These are phyloP conservation scores for Chelidonichthys spinosus DNA, from an alignment of 2,797 vertebrate species.

Conservation along the genomic window DNA sequence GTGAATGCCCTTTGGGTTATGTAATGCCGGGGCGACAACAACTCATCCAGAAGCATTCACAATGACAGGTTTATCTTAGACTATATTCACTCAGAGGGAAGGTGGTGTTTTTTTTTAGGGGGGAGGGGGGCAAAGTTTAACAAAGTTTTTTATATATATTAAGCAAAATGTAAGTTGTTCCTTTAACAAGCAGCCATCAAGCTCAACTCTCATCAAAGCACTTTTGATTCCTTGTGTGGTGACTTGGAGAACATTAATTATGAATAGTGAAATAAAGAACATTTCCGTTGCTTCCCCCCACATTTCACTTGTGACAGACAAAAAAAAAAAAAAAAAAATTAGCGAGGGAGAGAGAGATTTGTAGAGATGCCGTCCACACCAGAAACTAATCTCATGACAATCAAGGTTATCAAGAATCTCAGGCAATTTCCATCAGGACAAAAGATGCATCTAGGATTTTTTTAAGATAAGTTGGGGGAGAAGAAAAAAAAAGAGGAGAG, in stretches of 20 bases:
- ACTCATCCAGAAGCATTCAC: conserved; percentile 66
- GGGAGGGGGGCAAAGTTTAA: neutral
- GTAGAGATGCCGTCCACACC: conserved; percentile 48
- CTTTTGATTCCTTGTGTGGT: conserved; percentile 43
- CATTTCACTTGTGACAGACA: conserved; percentile 48
- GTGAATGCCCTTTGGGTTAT: conserved; percentile 61
- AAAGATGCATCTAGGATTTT: conserved; percentile 73
- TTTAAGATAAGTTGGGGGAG: conserved; percentile 63
- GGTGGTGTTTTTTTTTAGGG: conserved; percentile 32
- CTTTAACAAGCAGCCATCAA: conserved; percentile 50
- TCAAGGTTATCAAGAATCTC: conserved; percentile 63
- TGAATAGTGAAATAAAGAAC: conserved; percentile 56
- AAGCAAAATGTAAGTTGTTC: conserved; percentile 40
- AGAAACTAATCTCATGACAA: conserved; percentile 70
- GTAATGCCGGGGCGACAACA: conserved; percentile 63
- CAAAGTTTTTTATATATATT: conserved; percentile 14
- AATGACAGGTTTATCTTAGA: conserved; percentile 69
- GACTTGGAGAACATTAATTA: conserved; percentile 58
- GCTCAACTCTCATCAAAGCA: conserved; percentile 50
- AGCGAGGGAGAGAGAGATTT: neutral
- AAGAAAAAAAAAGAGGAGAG: conserved; percentile 48
- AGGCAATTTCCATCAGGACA: conserved; percentile 67
- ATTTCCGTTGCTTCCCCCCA: conserved; percentile 35
- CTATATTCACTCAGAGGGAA: conserved; percentile 47
- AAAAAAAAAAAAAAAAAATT: neutral